These are phyloP conservation scores for Pristiophorus japonicus DNA, from an alignment of 2,113 vertebrate genomes.

Conservation along the genomic window DNA sequence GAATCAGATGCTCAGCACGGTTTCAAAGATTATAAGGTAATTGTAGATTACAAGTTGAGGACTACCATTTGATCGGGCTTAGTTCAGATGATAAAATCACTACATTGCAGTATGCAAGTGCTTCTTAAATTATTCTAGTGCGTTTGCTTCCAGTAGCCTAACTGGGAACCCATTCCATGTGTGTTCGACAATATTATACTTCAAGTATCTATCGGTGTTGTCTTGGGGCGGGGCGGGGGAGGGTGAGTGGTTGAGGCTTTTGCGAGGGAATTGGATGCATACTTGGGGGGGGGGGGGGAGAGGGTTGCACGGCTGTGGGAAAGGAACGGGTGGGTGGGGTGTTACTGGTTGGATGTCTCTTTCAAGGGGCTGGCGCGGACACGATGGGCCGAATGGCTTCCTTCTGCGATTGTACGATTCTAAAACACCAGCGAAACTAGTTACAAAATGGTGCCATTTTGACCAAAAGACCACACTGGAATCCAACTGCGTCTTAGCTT, in stretches of 20 bases:
- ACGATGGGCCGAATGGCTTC: not conserved
- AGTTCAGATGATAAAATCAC: not conserved
- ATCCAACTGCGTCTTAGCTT: not conserved
- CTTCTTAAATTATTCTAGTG: not conserved
- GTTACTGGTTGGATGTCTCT: not conserved
- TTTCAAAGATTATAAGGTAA: not conserved
- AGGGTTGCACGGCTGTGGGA: no score
- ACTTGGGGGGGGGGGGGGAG: no score
- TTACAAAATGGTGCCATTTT: not conserved
- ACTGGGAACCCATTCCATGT: not conserved
- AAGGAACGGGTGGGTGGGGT: no score
- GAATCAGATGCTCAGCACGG: not conserved
- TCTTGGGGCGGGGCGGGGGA: not conserved
- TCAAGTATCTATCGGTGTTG: not conserved
- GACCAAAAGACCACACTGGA: not conserved
- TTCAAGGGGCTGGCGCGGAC: not conserved
- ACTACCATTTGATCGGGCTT: not conserved
- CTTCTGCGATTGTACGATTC: not conserved
- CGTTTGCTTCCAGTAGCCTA: not conserved
- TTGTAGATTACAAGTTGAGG: not conserved
- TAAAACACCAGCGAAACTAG: not conserved
- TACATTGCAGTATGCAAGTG: not conserved
- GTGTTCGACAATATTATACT: not conserved
- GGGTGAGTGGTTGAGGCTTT: no score
- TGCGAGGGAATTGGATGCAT: no score